phyloP scores from a whole-genome alignment of 1,140 invertebrate species.

The Drosophila lacertosa region DNA sequence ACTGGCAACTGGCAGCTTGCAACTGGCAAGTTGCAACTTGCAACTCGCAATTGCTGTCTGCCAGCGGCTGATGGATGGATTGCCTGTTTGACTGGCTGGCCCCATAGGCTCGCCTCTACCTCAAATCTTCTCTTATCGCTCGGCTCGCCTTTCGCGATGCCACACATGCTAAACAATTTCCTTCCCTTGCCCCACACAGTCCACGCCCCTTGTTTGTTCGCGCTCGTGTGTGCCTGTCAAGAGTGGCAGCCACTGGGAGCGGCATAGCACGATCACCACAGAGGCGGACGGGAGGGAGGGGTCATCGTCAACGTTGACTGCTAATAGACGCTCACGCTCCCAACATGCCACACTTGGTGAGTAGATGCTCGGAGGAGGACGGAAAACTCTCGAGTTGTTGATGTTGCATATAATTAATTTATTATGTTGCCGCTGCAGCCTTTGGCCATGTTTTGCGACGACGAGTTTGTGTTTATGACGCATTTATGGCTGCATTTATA shows the following conservation, averaged over 20 bases:
- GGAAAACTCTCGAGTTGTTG: constrained; percentile 62
- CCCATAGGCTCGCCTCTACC: constrained; percentile 31
- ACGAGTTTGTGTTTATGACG: constrained; percentile 52
- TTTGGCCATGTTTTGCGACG: constrained; percentile 65
- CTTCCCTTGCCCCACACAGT: constrained; percentile 15
- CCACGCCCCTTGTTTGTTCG: constrained; percentile 77
- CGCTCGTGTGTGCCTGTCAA: constrained; percentile 67
- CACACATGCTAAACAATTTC: constrained; percentile 78
- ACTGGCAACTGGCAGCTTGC: constrained; percentile 73
- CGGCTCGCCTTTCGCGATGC: constrained; percentile 48
- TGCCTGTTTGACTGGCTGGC: constrained; percentile 71
- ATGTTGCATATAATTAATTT: constrained; percentile 83
- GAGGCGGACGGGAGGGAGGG: neutral
- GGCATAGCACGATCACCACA: constrained; percentile 25
- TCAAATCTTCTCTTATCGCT: constrained; percentile 16
- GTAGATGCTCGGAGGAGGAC: no score
- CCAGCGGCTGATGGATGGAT: constrained; percentile 78
- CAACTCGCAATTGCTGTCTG: constrained; percentile 77
- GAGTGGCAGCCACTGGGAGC: constrained; percentile 42
- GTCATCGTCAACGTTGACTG: constrained; percentile 75
- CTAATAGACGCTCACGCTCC: constrained; percentile 73
- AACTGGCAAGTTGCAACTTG: constrained; percentile 73
- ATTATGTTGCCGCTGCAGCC: constrained; percentile 77
- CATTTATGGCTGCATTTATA: constrained; percentile 72
- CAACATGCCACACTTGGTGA: constrained; percentile 79